Percentiles rank a stretch among this genome's conserved stretches.
Conservation (phyloP, 1,140 invertebrate species). For the Batillaria attramentaria region DNA sequence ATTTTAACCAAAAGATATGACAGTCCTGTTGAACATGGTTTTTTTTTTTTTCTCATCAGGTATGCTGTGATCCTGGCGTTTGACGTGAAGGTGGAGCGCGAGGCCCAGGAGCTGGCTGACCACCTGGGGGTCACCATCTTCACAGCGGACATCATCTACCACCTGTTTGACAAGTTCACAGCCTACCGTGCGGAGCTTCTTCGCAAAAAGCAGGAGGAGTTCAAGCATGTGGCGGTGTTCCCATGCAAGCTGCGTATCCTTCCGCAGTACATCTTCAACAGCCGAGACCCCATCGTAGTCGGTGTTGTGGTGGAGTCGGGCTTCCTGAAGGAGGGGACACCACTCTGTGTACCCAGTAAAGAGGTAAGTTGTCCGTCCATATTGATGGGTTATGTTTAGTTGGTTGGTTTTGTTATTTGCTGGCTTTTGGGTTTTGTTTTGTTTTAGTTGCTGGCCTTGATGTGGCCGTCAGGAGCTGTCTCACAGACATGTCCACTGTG, state of each 20-base stretch:
- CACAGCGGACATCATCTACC: conserved; percentile 99
- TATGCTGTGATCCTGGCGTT: conserved; percentile 99
- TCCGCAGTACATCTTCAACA: conserved; percentile 96
- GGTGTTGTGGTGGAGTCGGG: conserved; percentile 97
- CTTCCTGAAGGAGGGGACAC: conserved; percentile 95
- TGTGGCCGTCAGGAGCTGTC: too few relatives aligned
- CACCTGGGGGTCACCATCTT: conserved; percentile 96
- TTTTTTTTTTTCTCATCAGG: conserved; percentile 77
- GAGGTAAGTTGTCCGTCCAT: conserved; percentile 74
- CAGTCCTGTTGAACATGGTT: too few relatives aligned
- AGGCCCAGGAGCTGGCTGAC: conserved; percentile 98
- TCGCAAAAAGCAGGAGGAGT: conserved; percentile 92
- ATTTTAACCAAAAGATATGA: too few relatives aligned
- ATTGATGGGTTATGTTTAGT: background rate
- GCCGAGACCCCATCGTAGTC: conserved; percentile 96
- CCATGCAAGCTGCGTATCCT: conserved; percentile 93
- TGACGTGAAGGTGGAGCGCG: conserved; percentile 98
- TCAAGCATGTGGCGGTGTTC: conserved; percentile 95
- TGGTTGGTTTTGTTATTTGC: too few relatives aligned
- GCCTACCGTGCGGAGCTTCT: conserved; percentile 95
- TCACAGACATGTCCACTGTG: too few relatives aligned
- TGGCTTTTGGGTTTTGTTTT: too few relatives aligned
- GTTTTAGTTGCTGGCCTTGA: too few relatives aligned
- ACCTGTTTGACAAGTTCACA: conserved; percentile 98
- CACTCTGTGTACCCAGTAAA: conserved; percentile 95